Base-by-base conservation (phyloP, 2,113 vertebrate species). In the Orthonyx spaldingii region DNA sequence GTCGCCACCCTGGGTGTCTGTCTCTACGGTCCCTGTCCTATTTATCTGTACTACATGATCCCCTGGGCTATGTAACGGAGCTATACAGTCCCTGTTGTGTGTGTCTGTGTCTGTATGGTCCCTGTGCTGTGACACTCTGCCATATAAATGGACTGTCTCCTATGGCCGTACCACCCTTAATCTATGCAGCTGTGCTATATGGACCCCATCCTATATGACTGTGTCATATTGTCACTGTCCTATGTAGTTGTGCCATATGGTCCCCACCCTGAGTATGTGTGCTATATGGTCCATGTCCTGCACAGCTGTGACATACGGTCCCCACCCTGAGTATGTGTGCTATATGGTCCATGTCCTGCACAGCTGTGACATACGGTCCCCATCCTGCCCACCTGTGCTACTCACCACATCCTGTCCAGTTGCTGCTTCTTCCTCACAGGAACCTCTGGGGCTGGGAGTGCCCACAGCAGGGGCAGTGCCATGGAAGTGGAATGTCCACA, bases 291-390 rank as follows among this genome's bases (percentile, higher is more conserved):
- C 69, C 61, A 44, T 22, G 9, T n/a, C 24, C 63, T 44, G 0
- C 3, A 14, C 12, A 22, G 13, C 3, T 70, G 52, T 66, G 49
- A 19, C 17, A 2, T 33, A 10, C 6, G 7, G 33, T 50, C 46
- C 56, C 41, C 28, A 33, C 37, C 22, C 22, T 46, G 6, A 13
- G 24, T 22, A 23, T 44, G 41, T 44, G 46, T 83, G 50, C 61
- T 46, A 0, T 35, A 13, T 16, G 41, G 16, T 55, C 39, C 19
- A 2, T 4, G 11, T 50, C 57, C 46, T 19, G 7, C 0, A 0
- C 17, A 20, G 16, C 60, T 84, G 72, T n/a, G 60, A 35, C 17
- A 9, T 44, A 18, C 10, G 18, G 32, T 70, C 57, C 30, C 66
- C 12, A 11, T 41, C 71, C 55, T 78, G 19, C 11, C 53, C 41